Evolutionary conservation across 2,113 vertebrate genomes (phyloP).

Genomic region (Coptodon rendalli): DNA sequence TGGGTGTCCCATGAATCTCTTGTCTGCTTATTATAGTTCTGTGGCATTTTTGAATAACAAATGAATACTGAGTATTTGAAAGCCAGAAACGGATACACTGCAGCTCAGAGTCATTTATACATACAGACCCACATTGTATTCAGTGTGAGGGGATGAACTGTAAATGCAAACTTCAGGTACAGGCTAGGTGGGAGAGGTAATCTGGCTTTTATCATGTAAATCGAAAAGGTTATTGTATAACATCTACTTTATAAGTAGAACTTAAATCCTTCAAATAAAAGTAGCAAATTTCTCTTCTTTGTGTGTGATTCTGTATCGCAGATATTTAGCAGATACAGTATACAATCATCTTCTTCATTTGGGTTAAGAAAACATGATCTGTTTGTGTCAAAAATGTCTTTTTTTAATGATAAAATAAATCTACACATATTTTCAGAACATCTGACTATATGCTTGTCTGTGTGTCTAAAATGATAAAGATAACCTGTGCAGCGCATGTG

Average conservation of each 20-base stretch:
- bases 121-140: background rate
- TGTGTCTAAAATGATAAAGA: background rate
- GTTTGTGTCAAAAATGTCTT: background rate
- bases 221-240: conserved; percentile 64
- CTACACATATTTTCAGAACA: background rate
- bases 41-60: background rate
- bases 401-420: conserved; percentile 19
- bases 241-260: conserved; percentile 78
- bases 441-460: background rate
- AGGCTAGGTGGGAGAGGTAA: background rate
- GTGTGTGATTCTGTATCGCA: conserved; percentile 2
- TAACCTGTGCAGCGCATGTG: background rate
- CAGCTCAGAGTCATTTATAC: background rate
- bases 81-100: background rate
- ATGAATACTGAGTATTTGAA: conserved; percentile 75
- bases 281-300: background rate
- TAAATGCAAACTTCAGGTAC: background rate
- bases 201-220: conserved; percentile 56
- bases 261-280: background rate
- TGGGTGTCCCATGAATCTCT: background rate
- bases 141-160: background rate
- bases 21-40: background rate
- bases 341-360: background rate
- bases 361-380: background rate
- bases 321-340: background rate